phyloP scores from a whole-genome alignment of 2,797 vertebrate species.

The Pelobates cultripes region DNA sequence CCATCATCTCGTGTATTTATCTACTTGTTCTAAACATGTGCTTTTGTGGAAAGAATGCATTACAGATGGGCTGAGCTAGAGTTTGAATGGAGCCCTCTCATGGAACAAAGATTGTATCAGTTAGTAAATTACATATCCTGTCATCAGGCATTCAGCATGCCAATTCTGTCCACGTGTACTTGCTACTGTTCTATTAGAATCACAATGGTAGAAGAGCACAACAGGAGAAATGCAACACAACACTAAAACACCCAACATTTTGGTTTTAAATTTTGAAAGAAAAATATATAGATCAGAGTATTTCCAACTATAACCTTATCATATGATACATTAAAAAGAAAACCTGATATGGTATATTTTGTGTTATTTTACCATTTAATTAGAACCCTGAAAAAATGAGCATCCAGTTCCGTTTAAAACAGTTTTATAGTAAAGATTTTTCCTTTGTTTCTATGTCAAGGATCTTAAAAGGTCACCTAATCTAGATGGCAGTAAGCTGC shows the following conservation, averaged over 20 bases:
- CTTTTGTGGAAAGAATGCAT: not conserved
- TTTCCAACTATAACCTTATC: too few species aligned
- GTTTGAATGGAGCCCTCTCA: not conserved
- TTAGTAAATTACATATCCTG: not conserved
- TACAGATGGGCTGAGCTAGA: not conserved
- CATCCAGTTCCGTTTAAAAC: not conserved
- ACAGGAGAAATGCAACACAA: too few species aligned
- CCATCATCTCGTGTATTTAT: not conserved
- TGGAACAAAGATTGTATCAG: not conserved
- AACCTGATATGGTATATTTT: not conserved
- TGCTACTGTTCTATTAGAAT: too few species aligned
- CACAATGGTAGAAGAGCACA: too few species aligned
- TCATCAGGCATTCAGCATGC: not conserved
- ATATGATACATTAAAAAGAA: too few species aligned
- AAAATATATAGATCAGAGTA: too few species aligned
- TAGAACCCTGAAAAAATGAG: not conserved
- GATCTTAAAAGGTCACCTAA: conserved; percentile 49
- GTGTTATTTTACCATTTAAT: not conserved
- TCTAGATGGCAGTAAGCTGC: conserved; percentile 44
- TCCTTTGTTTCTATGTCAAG: conserved; percentile 45
- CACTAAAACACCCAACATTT: too few species aligned
- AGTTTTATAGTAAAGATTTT: conserved; percentile 26
- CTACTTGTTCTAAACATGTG: not conserved
- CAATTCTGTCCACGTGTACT: not conserved
- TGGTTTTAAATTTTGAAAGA: too few species aligned